Evolutionary conservation across 2,888 invertebrate genomes (phyloP), one percentile per base, ranked within the genome.

Genomic region (Acleris emargana): DNA sequence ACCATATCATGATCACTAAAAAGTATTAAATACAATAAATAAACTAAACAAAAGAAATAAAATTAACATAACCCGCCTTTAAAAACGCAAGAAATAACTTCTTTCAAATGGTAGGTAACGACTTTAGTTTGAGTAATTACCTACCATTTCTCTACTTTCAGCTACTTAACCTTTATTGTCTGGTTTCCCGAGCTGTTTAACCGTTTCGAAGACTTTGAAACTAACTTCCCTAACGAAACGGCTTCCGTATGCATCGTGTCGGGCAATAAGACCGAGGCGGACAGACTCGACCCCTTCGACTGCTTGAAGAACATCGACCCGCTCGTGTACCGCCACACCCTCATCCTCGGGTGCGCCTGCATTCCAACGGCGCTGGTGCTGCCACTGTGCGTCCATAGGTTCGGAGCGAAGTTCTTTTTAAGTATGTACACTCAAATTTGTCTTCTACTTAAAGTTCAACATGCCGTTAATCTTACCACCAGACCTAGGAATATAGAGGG

Each of bases 141-240:
- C 16, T 2, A n/a, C 16, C 17, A 18, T 20, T 7, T 17, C 17
- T 6, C 13, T 18, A 2, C 20, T 87, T 88, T 16, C 89, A 97
- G 97, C 80, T 97, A 97, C 88, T 97, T 97, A 84, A 97, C 97
- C 7, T 89, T 97, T 50, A 97, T 97, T 96, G 95, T 97, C 83
- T 98, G 97, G 97, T 97, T 97, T 88, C 97, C 97, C 16, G 97
- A 97, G 84, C 87, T 97, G 75, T 97, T 97, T 88, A 95, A 95
- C 85, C 95, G 97, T 61, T 96, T 96, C 84, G 96, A 96, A 78
- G 95, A 95, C 74, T 96, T 94, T 82, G 96, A 96, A 79, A 80
- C 86, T 28, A 82, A 88, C 1, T 93, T 95, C 92, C 96, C 96
- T 0, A 94, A 94, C 69, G 91, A 94, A 58, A 93, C 93, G 0